Conservation (phyloP, 2,888 invertebrate genomes). For the Drosophila kuntzei region DNA sequence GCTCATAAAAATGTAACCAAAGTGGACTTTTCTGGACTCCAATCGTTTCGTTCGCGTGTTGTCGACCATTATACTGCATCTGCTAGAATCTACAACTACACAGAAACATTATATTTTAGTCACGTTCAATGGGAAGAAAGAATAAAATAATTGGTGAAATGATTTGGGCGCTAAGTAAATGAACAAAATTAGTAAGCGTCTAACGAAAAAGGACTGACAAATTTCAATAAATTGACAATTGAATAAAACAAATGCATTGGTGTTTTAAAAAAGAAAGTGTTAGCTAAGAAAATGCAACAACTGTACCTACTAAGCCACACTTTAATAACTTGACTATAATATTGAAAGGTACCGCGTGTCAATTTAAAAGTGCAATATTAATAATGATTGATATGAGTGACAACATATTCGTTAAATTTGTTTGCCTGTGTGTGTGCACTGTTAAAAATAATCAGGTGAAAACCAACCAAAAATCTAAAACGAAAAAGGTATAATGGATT, state of each 20-base stretch:
- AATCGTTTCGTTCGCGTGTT: slow-evolving; percentile 32
- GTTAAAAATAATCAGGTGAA: too few relatives aligned
- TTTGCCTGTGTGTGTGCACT: too few relatives aligned
- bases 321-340: neutral
- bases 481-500: too few relatives aligned
- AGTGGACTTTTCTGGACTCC: slow-evolving; percentile 57
- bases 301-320: neutral
- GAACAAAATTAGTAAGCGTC: slow-evolving; percentile 24
- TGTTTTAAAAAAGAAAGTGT: neutral
- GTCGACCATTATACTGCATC: slow-evolving; percentile 23
- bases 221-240: slow-evolving; percentile 28
- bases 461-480: too few relatives aligned
- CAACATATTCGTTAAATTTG: too few relatives aligned
- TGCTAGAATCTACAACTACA: slow-evolving; percentile 41
- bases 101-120: slow-evolving; percentile 33
- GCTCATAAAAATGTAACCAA: slow-evolving; percentile 76
- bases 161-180: slow-evolving; percentile 63
- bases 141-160: slow-evolving; percentile 76
- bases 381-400: too few relatives aligned
- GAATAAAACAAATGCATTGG: neutral
- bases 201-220: neutral
- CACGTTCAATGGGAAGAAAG: slow-evolving; percentile 58
- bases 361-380: too few relatives aligned
- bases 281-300: neutral
- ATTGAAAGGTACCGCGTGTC: too few relatives aligned